phyloP scores from a whole-genome alignment of 2,113 vertebrate genomes.

The Hylia prasina region DNA sequence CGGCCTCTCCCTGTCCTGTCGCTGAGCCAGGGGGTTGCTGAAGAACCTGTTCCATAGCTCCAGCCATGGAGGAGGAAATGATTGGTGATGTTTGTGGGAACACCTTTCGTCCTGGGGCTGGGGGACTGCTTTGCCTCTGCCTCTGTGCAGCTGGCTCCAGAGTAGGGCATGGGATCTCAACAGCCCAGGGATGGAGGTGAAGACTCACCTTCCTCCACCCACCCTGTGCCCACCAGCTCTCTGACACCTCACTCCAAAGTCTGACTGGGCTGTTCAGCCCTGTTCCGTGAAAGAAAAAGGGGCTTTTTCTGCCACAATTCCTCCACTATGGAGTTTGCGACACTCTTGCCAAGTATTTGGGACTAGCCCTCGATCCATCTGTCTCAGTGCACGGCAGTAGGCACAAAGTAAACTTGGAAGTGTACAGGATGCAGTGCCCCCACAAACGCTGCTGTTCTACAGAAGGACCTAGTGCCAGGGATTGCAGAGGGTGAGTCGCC shows the following conservation, averaged over 20 bases:
- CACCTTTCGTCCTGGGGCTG: background rate
- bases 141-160: rapidly evolving
- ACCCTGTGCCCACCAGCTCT: background rate
- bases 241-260: rapidly evolving
- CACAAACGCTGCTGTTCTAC: background rate
- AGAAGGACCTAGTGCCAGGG: background rate
- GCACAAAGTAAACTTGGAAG: background rate
- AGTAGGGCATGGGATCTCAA: rapidly evolving
- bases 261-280: background rate
- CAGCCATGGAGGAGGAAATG: background rate
- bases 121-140: background rate
- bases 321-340: background rate
- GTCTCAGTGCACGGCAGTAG: background rate
- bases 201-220: background rate
- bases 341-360: background rate
- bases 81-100: background rate
- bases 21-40: background rate
- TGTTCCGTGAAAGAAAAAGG: rapidly evolving
- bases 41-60: slow-evolving; percentile 44
- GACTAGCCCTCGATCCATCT: background rate
- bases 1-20: background rate
- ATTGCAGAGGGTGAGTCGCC: background rate
- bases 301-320: background rate
- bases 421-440: rapidly evolving
- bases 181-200: background rate